These are phyloP conservation scores for Galeruca laticollis DNA, from an alignment of 2,888 invertebrate genomes.

Conservation along the genomic window DNA sequence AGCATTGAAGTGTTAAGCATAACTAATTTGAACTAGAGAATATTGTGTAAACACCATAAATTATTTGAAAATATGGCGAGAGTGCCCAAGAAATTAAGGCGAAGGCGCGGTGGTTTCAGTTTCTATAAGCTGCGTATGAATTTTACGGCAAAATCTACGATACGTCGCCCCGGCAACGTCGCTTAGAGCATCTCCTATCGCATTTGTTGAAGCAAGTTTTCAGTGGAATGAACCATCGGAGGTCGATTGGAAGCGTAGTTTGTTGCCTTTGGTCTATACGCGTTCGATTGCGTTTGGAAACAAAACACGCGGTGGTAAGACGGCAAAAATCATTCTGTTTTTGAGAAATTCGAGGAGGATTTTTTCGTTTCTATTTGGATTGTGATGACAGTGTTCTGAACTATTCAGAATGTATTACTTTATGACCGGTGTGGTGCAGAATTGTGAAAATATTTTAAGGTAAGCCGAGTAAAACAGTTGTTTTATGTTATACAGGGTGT, in stretches of 20 bases:
- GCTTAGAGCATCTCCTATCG: constrained; percentile 29
- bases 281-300: constrained; percentile 37
- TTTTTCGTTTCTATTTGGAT: background rate
- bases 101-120: background rate
- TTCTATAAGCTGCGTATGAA: constrained; percentile 15
- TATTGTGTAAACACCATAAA: background rate
- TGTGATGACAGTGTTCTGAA: constrained; percentile 7
- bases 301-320: constrained; percentile 12
- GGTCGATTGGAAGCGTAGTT: constrained; percentile 36
- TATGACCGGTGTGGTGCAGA: constrained; percentile 61
- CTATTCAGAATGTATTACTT: constrained; percentile 58
- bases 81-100: background rate
- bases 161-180: constrained; percentile 24
- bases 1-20: no score
- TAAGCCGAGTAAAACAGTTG: constrained; percentile 34
- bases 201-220: constrained; percentile 45
- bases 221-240: constrained; percentile 44
- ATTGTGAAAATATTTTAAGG: constrained; percentile 60
- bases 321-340: constrained; percentile 15
- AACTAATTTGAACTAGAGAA: background rate
- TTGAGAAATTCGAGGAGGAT: background rate
- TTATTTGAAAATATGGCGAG: constrained; percentile 4
- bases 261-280: constrained; percentile 20
- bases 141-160: constrained; percentile 19
- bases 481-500: no score